Conservation (phyloP, 2,113 vertebrate species). For the Strix aluco region DNA sequence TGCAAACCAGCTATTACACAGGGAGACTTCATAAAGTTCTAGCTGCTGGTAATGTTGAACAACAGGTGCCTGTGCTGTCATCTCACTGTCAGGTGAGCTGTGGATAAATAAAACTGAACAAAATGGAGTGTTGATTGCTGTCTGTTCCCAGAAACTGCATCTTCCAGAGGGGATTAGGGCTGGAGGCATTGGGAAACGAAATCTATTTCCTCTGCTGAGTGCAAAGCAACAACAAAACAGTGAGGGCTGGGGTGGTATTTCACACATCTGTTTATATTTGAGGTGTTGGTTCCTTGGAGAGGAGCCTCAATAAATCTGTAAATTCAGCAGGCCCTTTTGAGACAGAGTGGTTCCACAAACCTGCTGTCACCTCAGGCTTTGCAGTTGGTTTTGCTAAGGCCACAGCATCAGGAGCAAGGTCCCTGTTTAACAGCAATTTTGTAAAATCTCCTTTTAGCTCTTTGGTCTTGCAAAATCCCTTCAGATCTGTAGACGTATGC, state of each 20-base stretch:
- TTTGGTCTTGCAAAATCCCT: neutral
- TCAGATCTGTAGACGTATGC: neutral
- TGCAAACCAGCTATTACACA: neutral
- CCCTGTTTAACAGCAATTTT: neutral
- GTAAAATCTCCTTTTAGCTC: neutral
- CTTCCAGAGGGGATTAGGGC: neutral
- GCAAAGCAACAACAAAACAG: neutral
- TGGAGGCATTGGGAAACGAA: neutral
- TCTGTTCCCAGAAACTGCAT: neutral
- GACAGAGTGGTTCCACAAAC: neutral
- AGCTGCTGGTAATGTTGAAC: neutral
- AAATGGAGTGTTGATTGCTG: neutral
- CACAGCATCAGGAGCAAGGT: neutral
- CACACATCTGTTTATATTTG: neutral
- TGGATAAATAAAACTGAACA: neutral
- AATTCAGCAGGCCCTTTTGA: neutral
- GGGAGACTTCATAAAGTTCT: neutral
- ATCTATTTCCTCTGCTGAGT: neutral
- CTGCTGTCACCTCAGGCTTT: neutral
- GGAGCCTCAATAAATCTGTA: neutral
- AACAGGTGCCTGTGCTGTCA: neutral
- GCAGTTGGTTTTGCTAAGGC: neutral
- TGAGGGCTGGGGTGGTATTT: neutral
- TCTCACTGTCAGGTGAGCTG: neutral
- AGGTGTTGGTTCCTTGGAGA: neutral